Evolutionary conservation across 2,797 vertebrate genomes (phyloP).

Genomic region (Eulemur mongoz): DNA sequence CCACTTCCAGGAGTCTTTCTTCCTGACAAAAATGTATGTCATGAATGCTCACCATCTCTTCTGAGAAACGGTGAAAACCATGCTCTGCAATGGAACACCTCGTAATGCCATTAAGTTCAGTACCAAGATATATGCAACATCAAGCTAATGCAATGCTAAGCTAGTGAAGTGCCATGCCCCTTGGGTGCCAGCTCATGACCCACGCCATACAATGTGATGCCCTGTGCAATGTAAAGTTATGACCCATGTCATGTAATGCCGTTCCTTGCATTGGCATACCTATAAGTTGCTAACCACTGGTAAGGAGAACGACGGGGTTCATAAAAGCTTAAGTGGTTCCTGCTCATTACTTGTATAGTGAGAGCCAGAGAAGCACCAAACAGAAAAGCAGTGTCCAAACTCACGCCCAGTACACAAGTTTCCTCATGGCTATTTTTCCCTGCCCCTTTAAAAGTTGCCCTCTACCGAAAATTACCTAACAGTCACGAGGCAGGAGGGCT

Average conservation of each 20-base stretch:
- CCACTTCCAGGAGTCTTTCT: neutral
- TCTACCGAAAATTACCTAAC: neutral
- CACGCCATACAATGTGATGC: neutral
- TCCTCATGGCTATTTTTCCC: neutral
- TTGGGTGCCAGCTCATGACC: neutral
- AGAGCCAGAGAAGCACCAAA: neutral
- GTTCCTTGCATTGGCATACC: neutral
- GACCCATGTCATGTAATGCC: no score
- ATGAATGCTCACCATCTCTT: neutral
- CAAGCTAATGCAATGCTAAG: neutral
- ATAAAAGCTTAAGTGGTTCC: neutral
- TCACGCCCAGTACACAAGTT: neutral
- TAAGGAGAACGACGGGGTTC: neutral
- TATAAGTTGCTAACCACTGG: neutral
- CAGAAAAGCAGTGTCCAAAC: neutral
- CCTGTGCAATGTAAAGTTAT: neutral
- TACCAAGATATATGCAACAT: neutral
- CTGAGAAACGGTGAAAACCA: neutral
- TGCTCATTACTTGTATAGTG: neutral
- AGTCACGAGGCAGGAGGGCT: neutral
- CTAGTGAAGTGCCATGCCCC: neutral
- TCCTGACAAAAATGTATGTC: neutral
- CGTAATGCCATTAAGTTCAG: neutral
- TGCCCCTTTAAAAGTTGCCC: neutral
- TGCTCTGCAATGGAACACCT: neutral